A percentile compares a stretch with the other conserved stretches of the same genome.
Evolutionary conservation across 2,888 invertebrate species (phyloP).

Genomic region (Archips crataeganus): DNA sequence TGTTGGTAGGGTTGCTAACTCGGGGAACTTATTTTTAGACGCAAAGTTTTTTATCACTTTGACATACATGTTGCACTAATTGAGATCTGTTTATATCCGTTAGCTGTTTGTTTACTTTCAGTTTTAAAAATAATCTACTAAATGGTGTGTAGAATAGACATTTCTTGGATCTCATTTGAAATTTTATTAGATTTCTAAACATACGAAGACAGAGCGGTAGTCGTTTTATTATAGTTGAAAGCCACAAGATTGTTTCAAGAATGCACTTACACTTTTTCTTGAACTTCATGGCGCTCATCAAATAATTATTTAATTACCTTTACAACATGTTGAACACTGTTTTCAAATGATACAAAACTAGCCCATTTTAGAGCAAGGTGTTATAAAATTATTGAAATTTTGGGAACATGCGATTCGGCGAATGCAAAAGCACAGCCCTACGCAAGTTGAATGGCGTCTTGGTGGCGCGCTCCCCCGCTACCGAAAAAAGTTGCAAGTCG

Average conservation of each 20-base stretch:
- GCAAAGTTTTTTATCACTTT: conserved; percentile 18
- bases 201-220: too few relatives aligned
- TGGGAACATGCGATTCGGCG: background rate
- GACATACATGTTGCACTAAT: conserved; percentile 17
- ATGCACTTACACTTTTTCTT: background rate
- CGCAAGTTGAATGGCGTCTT: conserved; percentile 66
- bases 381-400: background rate
- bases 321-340: too few relatives aligned
- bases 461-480: conserved; percentile 74
- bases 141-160: too few relatives aligned
- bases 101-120: conserved; percentile 13
- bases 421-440: conserved; percentile 28
- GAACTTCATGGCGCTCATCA: background rate
- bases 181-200: too few relatives aligned
- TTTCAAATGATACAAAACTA: too few relatives aligned
- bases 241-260: too few relatives aligned
- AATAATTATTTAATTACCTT: too few relatives aligned
- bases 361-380: too few relatives aligned
- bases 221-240: too few relatives aligned
- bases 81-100: conserved; percentile 15
- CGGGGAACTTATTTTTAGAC: conserved; percentile 22
- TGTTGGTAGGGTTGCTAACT: conserved; percentile 59
- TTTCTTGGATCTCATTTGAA: too few relatives aligned
- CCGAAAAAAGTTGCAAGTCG: conserved; percentile 86
- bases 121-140: conserved; percentile 6